Evolutionary conservation across 2,113 vertebrate genomes (phyloP), one percentile per base, ranked within the genome.

Genomic region (Dissostichus mawsoni): DNA sequence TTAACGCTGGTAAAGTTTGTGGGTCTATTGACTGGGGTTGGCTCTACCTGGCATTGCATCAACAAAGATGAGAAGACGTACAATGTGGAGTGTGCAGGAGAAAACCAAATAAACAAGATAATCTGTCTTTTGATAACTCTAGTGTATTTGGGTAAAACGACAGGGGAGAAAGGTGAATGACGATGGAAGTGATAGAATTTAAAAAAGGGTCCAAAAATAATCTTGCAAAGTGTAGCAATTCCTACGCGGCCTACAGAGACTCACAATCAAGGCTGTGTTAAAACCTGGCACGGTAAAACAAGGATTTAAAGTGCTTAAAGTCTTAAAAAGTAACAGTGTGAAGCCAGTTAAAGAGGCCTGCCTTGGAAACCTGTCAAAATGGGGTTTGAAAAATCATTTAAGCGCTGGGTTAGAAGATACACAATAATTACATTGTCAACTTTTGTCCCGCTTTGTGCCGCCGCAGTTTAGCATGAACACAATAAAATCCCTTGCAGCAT

Each of bases 401-500:
- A 78, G 48, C 77, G 16, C 69, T 20, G 67, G 85, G 66, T 56
- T 72, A 63, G 76, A 20, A 7, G 10, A 81, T 66, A 80, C 85
- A 87, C 90, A 87, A 88, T 88, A 52, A 89, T 88, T 48, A 89
- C 74, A 67, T 79, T 87, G 86, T 93, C 72, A 8, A 59, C 80
- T 84, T 84, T 82, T 91, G 86, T 88, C 69, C 86, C 50, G 70
- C 80, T 81, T 36, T 85, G 68, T 75, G 80, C 81, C n/a, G 59
- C 80, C 17, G 51, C 56, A 52, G 80, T 92, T 94, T 92, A 91
- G 85, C 91, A 86, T 76, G 58, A 78, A 20, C 80, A 94, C 93
- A 94, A 94, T 87, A 45, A 77, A 68, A 78, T n/a, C 78, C 86
- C 83, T 70, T 57, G 74, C 56, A 44, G 89, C 86, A 78, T 88